phyloP scores from a whole-genome alignment of 2,797 vertebrate species.

The Valencia hispanica region DNA sequence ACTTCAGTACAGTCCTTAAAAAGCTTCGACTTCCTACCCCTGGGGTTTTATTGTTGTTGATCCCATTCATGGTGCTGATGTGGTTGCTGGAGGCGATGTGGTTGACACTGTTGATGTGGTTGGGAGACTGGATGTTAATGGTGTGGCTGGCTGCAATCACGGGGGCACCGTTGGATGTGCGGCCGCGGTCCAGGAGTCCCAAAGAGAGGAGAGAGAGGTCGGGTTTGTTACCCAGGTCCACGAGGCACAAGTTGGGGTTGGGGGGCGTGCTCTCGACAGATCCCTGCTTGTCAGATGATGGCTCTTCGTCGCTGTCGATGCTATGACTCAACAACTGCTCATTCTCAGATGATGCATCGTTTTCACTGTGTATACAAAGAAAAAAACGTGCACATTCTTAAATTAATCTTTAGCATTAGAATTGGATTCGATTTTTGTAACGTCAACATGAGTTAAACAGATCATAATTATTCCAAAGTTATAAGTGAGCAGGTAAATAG shows the following conservation, averaged over 20 bases:
- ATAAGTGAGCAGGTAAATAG: too few species aligned
- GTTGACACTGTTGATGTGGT: conserved; percentile 66
- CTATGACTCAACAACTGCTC: conserved; percentile 95
- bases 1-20: conserved; percentile 17
- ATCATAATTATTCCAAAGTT: too few species aligned
- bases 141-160: conserved; percentile 29
- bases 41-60: conserved; percentile 83
- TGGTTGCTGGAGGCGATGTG: conserved; percentile 64
- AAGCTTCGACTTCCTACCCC: conserved; percentile 82
- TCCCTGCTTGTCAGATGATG: conserved; percentile 90
- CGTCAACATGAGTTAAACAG: too few species aligned
- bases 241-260: conserved; percentile 62
- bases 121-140: conserved; percentile 52
- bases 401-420: neutral
- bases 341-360: conserved; percentile 96
- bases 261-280: conserved; percentile 65
- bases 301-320: conserved; percentile 97
- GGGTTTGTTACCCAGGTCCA: conserved; percentile 73
- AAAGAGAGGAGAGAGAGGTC: conserved; percentile 94
- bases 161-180: conserved; percentile 73
- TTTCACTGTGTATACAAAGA: conserved; percentile 84
- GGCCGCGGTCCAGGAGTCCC: conserved; percentile 90
- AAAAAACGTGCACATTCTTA: neutral
- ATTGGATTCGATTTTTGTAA: too few species aligned
- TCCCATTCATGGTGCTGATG: conserved; percentile 68